phyloP scores from a whole-genome alignment of 2,797 vertebrate species.

The Leontocebus nigricollis region DNA sequence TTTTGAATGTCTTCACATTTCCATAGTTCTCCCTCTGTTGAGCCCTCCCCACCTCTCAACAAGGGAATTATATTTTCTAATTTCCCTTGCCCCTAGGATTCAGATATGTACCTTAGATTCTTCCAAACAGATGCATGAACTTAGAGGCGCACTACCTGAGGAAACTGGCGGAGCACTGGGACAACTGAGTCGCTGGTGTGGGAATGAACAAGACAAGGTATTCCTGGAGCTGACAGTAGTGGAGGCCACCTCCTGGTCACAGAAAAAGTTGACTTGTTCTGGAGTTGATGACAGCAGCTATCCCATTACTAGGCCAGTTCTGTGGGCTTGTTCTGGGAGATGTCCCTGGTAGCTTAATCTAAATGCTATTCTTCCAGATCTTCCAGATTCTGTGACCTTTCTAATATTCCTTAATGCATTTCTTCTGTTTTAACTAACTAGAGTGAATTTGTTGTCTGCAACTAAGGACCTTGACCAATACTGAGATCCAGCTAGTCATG shows the following conservation, averaged over 20 bases:
- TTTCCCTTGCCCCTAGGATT: neutral
- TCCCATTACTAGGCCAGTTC: neutral
- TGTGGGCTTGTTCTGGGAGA: neutral
- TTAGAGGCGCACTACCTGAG: neutral
- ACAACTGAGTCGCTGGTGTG: neutral
- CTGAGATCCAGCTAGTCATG: neutral
- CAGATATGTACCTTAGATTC: neutral
- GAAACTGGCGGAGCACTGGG: neutral
- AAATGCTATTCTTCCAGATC: neutral
- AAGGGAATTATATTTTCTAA: neutral
- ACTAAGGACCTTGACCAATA: neutral
- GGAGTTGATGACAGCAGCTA: neutral
- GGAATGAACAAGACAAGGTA: too few relatives aligned
- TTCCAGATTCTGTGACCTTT: neutral
- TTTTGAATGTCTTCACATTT: neutral
- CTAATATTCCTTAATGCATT: neutral
- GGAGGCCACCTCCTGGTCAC: neutral
- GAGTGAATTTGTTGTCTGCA: neutral
- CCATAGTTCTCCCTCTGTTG: neutral
- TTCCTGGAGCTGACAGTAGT: neutral
- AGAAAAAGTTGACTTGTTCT: neutral
- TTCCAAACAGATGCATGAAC: neutral
- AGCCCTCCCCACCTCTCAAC: neutral
- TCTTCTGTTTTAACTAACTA: neutral
- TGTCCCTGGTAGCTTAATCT: neutral